phyloP scores from a whole-genome alignment of 1,140 invertebrate genomes.

The Lysiphlebus fabarum region DNA sequence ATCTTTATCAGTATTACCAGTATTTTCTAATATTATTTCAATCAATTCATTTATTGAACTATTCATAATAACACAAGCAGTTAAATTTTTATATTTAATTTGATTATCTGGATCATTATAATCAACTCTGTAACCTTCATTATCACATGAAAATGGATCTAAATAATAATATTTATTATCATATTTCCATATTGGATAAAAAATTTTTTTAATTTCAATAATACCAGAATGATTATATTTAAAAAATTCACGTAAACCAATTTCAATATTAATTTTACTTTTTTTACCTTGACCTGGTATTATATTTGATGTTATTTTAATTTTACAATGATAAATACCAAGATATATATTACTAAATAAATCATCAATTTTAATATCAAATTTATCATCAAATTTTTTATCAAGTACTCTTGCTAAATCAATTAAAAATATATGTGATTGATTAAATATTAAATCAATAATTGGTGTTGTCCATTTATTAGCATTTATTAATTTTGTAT shows the following conservation, averaged over 20 bases:
- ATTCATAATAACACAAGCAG: slow-evolving; percentile 44
- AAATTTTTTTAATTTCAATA: slow-evolving; percentile 43
- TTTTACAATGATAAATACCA: slow-evolving; percentile 45
- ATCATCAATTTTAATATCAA: slow-evolving; percentile 39
- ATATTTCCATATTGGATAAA: slow-evolving; percentile 48
- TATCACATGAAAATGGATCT: slow-evolving; percentile 47
- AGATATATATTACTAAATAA: slow-evolving; percentile 46
- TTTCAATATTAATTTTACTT: slow-evolving; percentile 32
- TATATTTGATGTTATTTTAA: slow-evolving; percentile 41
- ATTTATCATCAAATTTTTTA: slow-evolving; percentile 37
- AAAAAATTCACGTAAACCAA: slow-evolving; percentile 40
- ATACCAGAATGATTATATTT: slow-evolving; percentile 31
- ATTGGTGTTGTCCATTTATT: slow-evolving; percentile 45
- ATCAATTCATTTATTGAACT: slow-evolving; percentile 42
- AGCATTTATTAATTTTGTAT: slow-evolving; percentile 38
- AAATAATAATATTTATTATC: slow-evolving; percentile 43
- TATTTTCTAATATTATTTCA: slow-evolving; percentile 43
- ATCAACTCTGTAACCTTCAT: slow-evolving; percentile 39
- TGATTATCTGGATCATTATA: slow-evolving; percentile 19
- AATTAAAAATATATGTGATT: slow-evolving; percentile 46
- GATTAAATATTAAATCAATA: slow-evolving; percentile 49
- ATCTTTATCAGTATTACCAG: slow-evolving; percentile 39
- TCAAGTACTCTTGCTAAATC: slow-evolving; percentile 40
- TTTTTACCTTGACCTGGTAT: slow-evolving; percentile 38
- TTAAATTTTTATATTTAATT: slow-evolving; percentile 30